Evolutionary conservation across 2,113 vertebrate species (phyloP), one percentile per base, ranked within the genome.

Genomic region (Ramphastos sulfuratus): DNA sequence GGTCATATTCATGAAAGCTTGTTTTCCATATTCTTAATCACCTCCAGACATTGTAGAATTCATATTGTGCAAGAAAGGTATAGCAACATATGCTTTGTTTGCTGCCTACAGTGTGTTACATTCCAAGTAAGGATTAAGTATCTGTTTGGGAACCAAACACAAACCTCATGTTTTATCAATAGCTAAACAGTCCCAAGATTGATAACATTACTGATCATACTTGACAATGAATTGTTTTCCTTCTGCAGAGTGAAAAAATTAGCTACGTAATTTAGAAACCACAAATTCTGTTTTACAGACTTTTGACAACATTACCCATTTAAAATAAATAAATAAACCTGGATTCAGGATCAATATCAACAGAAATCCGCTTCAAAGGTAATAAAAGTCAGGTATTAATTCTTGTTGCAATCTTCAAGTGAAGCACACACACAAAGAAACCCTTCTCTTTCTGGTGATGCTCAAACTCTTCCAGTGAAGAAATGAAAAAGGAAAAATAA

Each of bases 1-100:
- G 75, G 55, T 78, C 89, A 95, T 91, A 94, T 84, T 80, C 74
- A 75, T 66, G 72, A 94, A 75, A 93, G 82, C n/a, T 93, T 91
- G 60, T 67, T 95, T 91, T 94, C 50, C 61, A 63, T 78, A 96
- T 80, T 92, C 83, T 46, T 95, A 87, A 95, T 94, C 66, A 85
- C 65, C 84, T 93, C 94, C 81, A 96, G 82, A 91, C 96, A 73
- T 23, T 55, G 66, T 2, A 76, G 81, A 71, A 86, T 42, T 77
- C 59, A 39, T 59, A 82, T 84, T 46, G 84, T 70, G 84, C 50
- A 91, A 73, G 56, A 80, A 87, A 95, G 18, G 24, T 79, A 94
- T 2, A 39, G 79, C n/a, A 82, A 82, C 31, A 76, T 61, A 65
- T 70, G 42, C 42, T 59, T 94, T 89, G 84, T 65, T 95, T 95